Evolutionary conservation across 1,140 invertebrate species (phyloP).

Genomic region (Vollenhovia emeryi): DNA sequence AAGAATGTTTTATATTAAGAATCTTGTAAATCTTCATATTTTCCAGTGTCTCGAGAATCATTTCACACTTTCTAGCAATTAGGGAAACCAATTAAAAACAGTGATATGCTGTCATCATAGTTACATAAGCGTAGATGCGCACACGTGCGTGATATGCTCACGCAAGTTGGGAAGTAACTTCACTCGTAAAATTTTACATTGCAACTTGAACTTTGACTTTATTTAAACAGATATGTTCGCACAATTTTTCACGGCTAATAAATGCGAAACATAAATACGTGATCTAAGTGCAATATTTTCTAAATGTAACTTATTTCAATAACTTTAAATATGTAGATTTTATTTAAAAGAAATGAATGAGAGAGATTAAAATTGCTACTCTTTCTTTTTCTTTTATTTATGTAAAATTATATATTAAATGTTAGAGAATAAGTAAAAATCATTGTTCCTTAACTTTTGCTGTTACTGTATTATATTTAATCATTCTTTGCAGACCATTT

Average conservation of each 20-base stretch:
- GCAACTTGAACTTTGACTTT: not conserved
- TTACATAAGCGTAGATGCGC: not conserved
- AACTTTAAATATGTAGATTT: not conserved
- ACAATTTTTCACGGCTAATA: not conserved
- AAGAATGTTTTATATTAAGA: not conserved
- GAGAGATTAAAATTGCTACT: not conserved
- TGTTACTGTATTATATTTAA: not conserved
- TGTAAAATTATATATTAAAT: not conserved
- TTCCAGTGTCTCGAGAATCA: slow-evolving; percentile 55
- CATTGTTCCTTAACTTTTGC: not conserved
- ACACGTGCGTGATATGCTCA: not conserved
- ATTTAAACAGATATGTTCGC: not conserved
- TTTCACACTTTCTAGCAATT: slow-evolving; percentile 66
- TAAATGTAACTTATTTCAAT: not conserved
- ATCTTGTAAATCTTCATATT: slow-evolving; percentile 66
- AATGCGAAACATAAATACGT: not conserved
- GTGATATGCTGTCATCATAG: slow-evolving; percentile 20
- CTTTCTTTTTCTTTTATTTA: not conserved
- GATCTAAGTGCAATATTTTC: not conserved
- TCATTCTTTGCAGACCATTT: not conserved
- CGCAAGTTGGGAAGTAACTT: slow-evolving; percentile 4
- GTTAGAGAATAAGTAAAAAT: not conserved
- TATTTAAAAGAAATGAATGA: not conserved
- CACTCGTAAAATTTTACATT: slow-evolving; percentile 26
- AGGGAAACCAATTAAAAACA: slow-evolving; percentile 68